Evolutionary conservation across 2,113 vertebrate genomes (phyloP).

Genomic region (Procavia capensis): DNA sequence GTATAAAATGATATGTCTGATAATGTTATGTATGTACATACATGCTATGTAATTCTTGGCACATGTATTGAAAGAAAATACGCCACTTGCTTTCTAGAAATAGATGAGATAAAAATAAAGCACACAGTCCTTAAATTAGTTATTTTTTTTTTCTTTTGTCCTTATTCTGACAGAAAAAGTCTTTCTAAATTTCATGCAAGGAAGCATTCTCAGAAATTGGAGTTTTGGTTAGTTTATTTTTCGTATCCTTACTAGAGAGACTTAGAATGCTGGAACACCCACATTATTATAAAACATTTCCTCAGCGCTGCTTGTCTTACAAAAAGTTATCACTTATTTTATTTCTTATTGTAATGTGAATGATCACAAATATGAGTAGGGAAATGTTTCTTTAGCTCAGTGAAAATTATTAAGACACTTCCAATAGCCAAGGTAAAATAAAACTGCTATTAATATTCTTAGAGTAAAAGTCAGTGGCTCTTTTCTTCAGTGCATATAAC

Average conservation of each 20-base stretch:
- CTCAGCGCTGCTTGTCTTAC: neutral
- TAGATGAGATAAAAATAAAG: slow-evolving; percentile 22
- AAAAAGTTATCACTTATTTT: neutral
- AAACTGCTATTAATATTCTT: neutral
- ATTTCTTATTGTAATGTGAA: neutral
- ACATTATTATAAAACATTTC: neutral
- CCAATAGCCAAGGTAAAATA: neutral
- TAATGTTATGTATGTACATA: too few species aligned
- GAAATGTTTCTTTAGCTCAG: neutral
- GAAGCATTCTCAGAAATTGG: neutral
- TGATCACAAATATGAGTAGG: neutral
- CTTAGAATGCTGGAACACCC: neutral
- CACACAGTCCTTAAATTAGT: neutral
- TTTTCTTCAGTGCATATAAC: neutral
- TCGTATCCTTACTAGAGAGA: neutral
- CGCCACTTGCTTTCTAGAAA: neutral
- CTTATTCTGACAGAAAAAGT: neutral
- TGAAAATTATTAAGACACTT: neutral
- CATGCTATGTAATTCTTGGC: slow-evolving; percentile 10
- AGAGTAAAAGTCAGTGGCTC: neutral
- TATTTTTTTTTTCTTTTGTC: neutral
- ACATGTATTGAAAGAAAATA: neutral
- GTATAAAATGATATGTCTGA: too few species aligned
- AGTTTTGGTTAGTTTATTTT: neutral
- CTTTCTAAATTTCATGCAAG: neutral